These are phyloP conservation scores for Candoia aspera DNA, from an alignment of 2,113 vertebrate species.

Conservation along the genomic window DNA sequence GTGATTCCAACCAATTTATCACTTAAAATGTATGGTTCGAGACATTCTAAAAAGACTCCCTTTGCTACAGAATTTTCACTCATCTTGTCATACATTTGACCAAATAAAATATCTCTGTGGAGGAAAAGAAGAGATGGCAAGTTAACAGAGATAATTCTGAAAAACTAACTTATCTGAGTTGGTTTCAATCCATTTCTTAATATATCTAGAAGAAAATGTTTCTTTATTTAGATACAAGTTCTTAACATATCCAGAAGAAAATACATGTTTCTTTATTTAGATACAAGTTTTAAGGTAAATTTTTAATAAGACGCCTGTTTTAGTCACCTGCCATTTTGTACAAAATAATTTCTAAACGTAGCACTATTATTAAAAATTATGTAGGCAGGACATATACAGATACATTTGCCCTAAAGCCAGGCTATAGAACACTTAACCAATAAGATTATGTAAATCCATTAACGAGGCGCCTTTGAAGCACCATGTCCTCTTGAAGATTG, in stretches of 20 bases:
- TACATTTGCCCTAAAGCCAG: neutral
- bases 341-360: neutral
- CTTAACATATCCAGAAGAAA: neutral
- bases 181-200: neutral
- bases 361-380: neutral
- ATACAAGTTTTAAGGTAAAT: neutral
- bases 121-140: slow-evolving; percentile 7
- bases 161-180: neutral
- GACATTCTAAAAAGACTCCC: slow-evolving; percentile 91
- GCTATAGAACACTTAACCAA: neutral
- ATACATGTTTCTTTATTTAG: neutral
- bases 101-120: slow-evolving; percentile 90
- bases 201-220: neutral
- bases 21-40: slow-evolving; percentile 91
- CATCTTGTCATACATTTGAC: slow-evolving; percentile 89
- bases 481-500: neutral
- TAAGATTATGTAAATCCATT: neutral
- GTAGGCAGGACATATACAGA: neutral
- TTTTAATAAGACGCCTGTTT: neutral
- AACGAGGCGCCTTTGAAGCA: neutral
- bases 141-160: neutral
- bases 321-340: neutral
- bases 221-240: too few relatives aligned
- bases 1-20: slow-evolving; percentile 91
- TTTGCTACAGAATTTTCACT: slow-evolving; percentile 91